A percentile compares a stretch with the other conserved stretches of the same genome.
Conservation (phyloP, 2,113 vertebrate genomes). For the Petromus typicus region DNA sequence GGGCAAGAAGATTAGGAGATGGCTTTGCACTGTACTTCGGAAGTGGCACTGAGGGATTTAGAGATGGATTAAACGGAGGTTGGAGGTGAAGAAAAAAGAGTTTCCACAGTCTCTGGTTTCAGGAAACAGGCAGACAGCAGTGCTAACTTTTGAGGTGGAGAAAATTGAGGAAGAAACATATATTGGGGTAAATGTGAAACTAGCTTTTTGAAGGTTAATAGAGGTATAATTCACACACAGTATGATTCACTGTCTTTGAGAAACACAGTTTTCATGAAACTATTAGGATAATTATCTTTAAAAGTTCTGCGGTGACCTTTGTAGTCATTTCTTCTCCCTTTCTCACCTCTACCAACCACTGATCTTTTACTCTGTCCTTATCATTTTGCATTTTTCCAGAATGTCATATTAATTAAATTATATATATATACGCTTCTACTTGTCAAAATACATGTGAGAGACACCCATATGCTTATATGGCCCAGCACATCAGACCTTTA, state of each 20-base stretch:
- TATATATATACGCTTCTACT: not conserved
- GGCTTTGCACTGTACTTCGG: not conserved
- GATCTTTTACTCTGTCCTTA: not conserved
- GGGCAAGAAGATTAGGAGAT: not conserved
- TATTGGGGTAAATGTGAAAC: not conserved
- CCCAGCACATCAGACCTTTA: not conserved
- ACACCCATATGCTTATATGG: not conserved
- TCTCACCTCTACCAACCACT: no score
- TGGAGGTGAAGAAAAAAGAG: not conserved
- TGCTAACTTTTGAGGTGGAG: not conserved
- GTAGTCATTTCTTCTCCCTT: not conserved
- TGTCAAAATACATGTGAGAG: not conserved
- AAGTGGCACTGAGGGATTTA: not conserved
- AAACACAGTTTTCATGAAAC: not conserved
- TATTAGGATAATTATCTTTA: not conserved
- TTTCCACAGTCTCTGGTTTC: not conserved
- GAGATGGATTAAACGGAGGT: not conserved
- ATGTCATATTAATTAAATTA: not conserved
- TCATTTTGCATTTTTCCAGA: slow-evolving; percentile 25
- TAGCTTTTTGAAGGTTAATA: not conserved
- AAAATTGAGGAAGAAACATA: not conserved
- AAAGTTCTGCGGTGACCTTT: not conserved
- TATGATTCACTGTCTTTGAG: slow-evolving; percentile 6
- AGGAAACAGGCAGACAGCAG: not conserved
- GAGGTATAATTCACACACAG: not conserved